Evolutionary conservation across 2,888 invertebrate genomes (phyloP), one percentile per base, ranked within the genome.

Genomic region (Apodemia mormo): DNA sequence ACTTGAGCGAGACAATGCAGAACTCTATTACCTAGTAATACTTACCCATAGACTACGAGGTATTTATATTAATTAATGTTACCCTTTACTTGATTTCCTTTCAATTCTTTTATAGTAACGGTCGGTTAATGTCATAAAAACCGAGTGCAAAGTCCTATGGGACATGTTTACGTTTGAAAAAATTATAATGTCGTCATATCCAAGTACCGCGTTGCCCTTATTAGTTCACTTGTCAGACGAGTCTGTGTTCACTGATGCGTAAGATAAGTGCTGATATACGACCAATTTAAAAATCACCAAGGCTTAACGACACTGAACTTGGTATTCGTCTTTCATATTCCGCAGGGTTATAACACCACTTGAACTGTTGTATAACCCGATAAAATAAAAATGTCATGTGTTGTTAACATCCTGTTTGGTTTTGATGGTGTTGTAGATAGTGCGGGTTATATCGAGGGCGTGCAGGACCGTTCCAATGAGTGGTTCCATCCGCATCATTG

Each of bases 201-300:
- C 84, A 77, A 75, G 76, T 80, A 80, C 82, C 81, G 80, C 74
- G 77, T 80, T 88, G 85, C 85, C 90, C 91, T 90, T 90, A 90
- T 88, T 82, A 76, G 88, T 79, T 74, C 78, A 82, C 82, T 76
- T 72, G 78, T 78, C 76, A 75, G 81, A 82, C 83, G 77, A 80
- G 83, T 84, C 79, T 77, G 79, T 66, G 74, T 71, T 74, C 82
- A 80, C 80, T 82, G 80, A 80, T 77, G 81, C 84, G 79, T 81
- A 78, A 76, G 76, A 81, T 74, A 76, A 77, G 76, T 75, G 76
- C 70, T 73, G 71, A 73, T 72, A 76, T 68, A 66, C 77, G 74
- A 71, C 75, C 69, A 67, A 70, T 75, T 70, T 45, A 68, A 71
- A 70, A 69, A 68, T 69, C n/a, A 72, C 68, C 69, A 45, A 52